Percentiles rank a stretch among this genome's conserved stretches.
Evolutionary conservation across 2,888 invertebrate genomes (phyloP).

Genomic region (Lasioglossum oenotherae): DNA sequence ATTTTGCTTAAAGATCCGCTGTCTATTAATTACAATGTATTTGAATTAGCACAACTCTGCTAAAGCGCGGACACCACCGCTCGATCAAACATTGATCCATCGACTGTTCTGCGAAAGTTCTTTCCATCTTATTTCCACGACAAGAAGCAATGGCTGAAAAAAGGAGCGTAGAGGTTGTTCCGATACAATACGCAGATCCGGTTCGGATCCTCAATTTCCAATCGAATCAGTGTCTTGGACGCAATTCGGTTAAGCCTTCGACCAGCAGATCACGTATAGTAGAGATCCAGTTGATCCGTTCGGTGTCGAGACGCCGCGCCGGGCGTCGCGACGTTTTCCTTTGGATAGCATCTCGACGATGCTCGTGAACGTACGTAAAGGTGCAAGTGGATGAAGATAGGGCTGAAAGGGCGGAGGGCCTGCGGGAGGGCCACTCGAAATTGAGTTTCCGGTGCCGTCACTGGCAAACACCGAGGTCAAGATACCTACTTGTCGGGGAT

Average conservation of each 20-base stretch:
- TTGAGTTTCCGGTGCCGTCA: conserved; percentile 60
- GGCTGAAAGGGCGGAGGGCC: conserved; percentile 58
- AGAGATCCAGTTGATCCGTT: conserved; percentile 32
- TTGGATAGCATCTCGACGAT: conserved; percentile 55
- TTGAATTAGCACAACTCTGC: no score
- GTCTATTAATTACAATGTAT: no score
- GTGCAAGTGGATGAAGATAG: conserved; percentile 40
- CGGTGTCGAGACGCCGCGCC: not conserved
- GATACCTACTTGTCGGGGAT: conserved; percentile 60
- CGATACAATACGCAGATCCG: conserved; percentile 10
- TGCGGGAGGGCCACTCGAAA: conserved; percentile 60
- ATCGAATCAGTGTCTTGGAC: conserved; percentile 24
- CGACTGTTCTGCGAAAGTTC: not conserved
- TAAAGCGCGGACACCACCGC: no score
- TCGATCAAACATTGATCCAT: not conserved
- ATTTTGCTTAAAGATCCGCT: no score
- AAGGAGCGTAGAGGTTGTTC: not conserved
- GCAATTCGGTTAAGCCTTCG: conserved; percentile 16
- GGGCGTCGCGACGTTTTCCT: conserved; percentile 50
- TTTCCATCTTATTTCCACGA: not conserved
- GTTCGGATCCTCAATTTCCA: not conserved
- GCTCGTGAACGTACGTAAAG: conserved; percentile 48
- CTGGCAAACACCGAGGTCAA: conserved; percentile 67
- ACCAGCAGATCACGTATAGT: not conserved
- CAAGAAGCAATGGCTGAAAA: not conserved